Conservation (phyloP, 2,113 vertebrate genomes). For the Oostethus manadensis region DNA sequence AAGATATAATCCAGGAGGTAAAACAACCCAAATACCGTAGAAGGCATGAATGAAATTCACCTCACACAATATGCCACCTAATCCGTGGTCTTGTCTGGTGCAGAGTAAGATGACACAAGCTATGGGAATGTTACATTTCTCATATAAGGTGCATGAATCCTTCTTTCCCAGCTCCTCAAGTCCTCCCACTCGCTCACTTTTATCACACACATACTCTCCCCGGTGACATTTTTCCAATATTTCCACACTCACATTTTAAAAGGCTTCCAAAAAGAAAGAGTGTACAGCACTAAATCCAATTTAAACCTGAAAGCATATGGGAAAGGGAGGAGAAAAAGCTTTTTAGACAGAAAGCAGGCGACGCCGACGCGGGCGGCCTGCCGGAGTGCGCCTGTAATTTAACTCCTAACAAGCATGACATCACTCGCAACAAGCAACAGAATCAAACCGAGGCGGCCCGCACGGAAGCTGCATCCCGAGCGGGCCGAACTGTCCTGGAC, state of each 20-base stretch:
- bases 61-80: conserved; percentile 29
- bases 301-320: conserved; percentile 49
- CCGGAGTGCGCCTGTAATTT: conserved; percentile 51
- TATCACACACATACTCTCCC: not conserved
- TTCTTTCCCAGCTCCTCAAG: not conserved
- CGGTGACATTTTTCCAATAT: conserved; percentile 20
- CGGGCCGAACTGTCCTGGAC: conserved; percentile 63
- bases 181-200: not conserved
- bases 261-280: conserved; percentile 14
- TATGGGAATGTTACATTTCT: conserved; percentile 31
- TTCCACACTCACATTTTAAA: conserved; percentile 29
- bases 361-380: conserved; percentile 37
- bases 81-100: conserved; percentile 23
- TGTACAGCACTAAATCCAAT: conserved; percentile 35
- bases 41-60: conserved; percentile 38
- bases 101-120: conserved; percentile 33
- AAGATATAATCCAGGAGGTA: conserved; percentile 31
- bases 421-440: conserved; percentile 63
- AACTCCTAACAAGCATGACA: conserved; percentile 64
- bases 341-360: conserved; percentile 43
- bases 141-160: conserved; percentile 21
- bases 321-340: not conserved
- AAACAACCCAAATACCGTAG: conserved; percentile 13
- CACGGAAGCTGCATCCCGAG: conserved; percentile 54
- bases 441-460: conserved; percentile 55